phyloP scores from a whole-genome alignment of 1,140 invertebrate species.

The Halesus radiatus region DNA sequence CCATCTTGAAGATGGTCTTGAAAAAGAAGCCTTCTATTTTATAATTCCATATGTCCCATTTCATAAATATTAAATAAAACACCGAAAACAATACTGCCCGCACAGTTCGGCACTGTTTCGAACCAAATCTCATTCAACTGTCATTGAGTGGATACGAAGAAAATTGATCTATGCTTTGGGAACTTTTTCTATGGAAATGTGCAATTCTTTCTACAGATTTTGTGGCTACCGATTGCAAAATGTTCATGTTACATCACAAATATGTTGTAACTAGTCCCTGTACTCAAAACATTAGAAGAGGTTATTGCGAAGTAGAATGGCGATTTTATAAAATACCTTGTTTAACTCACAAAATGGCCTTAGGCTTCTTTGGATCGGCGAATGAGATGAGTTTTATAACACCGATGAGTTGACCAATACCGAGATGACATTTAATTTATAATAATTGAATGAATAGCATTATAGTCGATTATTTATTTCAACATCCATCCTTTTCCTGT shows the following conservation, averaged over 20 bases:
- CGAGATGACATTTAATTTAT: too few relatives aligned
- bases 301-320: too few relatives aligned
- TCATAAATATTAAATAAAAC: not conserved
- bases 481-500: too few relatives aligned
- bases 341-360: too few relatives aligned
- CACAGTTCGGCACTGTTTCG: not conserved
- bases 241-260: not conserved
- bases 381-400: too few relatives aligned
- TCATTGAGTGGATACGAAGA: not conserved
- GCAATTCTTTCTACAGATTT: not conserved
- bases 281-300: not conserved
- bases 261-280: conserved; percentile 10
- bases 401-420: too few relatives aligned
- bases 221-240: not conserved
- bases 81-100: conserved; percentile 1
- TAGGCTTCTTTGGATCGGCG: too few relatives aligned
- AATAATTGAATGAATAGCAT: too few relatives aligned
- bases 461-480: too few relatives aligned
- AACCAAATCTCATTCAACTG: not conserved
- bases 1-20: conserved; percentile 1
- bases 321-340: too few relatives aligned
- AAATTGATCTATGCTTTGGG: not conserved
- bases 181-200: not conserved
- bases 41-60: conserved; percentile 3
- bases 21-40: not conserved